Conservation (phyloP, 2,797 vertebrate species). For the Enteromius treurensis region DNA sequence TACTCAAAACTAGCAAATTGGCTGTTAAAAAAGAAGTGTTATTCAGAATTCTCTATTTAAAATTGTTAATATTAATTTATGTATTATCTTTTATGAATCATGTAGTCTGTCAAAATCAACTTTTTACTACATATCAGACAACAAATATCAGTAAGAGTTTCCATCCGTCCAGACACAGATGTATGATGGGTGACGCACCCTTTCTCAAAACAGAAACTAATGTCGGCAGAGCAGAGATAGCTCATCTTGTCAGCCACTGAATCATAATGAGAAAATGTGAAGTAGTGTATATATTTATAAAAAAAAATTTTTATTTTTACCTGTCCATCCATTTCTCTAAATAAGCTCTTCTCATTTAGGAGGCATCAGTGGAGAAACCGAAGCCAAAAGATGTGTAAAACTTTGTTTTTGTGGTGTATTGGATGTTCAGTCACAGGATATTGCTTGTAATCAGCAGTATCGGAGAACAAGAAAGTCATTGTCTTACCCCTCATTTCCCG, state of each 20-base stretch:
- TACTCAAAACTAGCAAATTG: neutral
- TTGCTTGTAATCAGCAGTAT: constrained; percentile 32
- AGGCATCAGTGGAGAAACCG: neutral
- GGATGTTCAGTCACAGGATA: constrained; percentile 11
- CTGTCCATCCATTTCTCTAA: constrained; percentile 6
- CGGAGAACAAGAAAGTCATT: constrained; percentile 1
- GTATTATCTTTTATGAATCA: neutral
- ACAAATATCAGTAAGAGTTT: constrained; percentile 27
- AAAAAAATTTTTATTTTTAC: too few relatives aligned
- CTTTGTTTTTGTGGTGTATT: neutral
- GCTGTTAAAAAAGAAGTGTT: neutral
- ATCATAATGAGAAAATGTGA: constrained; percentile 28
- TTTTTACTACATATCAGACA: constrained; percentile 33
- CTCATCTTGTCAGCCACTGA: constrained; percentile 53
- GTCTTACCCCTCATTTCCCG: neutral
- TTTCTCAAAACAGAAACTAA: constrained; percentile 36
- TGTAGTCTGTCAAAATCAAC: neutral
- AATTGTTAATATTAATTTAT: neutral
- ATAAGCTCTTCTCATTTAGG: neutral
- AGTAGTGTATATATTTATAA: neutral
- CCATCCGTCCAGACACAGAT: constrained; percentile 39
- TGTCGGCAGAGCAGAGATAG: constrained; percentile 37
- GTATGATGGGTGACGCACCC: constrained; percentile 23
- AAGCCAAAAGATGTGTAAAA: constrained; percentile 9
- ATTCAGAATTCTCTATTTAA: neutral